These are phyloP conservation scores for Drosophila recens DNA, from an alignment of 2,888 invertebrate species.

Conservation along the genomic window DNA sequence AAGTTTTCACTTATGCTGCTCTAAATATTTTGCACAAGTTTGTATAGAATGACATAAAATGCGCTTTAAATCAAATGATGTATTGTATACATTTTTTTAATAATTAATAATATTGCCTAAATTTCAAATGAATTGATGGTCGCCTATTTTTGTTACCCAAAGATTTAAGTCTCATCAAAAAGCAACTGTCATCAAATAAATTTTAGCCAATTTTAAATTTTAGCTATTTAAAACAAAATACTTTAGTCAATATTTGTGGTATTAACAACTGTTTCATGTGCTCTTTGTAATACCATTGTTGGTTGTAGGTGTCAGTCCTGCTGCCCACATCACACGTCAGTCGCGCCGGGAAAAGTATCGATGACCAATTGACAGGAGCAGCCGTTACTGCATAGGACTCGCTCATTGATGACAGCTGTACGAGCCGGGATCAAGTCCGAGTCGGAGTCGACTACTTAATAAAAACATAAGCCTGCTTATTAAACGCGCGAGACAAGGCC, in stretches of 20 bases:
- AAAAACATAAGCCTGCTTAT: slow-evolving; percentile 80
- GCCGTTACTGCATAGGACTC: slow-evolving; percentile 41
- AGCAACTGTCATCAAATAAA: too few species aligned
- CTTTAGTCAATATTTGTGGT: background rate
- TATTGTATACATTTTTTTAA: too few species aligned
- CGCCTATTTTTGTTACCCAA: too few species aligned
- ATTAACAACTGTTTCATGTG: slow-evolving; percentile 40
- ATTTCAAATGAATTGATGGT: too few species aligned
- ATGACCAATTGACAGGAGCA: slow-evolving; percentile 69
- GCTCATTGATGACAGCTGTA: slow-evolving; percentile 77
- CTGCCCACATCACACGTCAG: slow-evolving; percentile 25
- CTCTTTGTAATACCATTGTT: slow-evolving; percentile 8
- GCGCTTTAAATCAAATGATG: too few species aligned
- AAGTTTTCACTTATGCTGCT: too few species aligned
- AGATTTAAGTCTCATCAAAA: too few species aligned
- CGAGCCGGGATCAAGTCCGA: slow-evolving; percentile 42
- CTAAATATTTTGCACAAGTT: too few species aligned
- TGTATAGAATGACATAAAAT: too few species aligned
- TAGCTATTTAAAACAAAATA: too few species aligned
- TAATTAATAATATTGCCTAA: too few species aligned
- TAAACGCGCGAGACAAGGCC: slow-evolving; percentile 48
- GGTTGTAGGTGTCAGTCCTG: slow-evolving; percentile 15
- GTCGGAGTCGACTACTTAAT: slow-evolving; percentile 70
- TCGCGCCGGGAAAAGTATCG: slow-evolving; percentile 69
- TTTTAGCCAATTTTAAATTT: too few species aligned